Evolutionary conservation across 2,797 vertebrate species (phyloP), one percentile per base, ranked within the genome.

Genomic region (Enteromius viviparus): DNA sequence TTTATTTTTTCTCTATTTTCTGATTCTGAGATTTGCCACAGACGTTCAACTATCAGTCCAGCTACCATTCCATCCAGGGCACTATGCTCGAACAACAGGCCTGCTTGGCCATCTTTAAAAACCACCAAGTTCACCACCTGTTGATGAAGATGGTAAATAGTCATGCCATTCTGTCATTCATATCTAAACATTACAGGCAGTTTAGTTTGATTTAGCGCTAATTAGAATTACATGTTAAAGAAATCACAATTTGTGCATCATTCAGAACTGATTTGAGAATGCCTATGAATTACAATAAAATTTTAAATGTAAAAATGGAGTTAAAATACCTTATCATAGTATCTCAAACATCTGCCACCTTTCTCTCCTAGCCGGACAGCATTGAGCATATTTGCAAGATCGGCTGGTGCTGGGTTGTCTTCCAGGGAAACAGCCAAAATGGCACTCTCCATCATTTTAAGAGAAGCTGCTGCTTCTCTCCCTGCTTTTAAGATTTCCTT

Each of bases 31-130:
- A 95, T 83, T 77, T 89, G 83, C 87, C 93, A 95, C 34, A 95
- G 45, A 62, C 77, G 83, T 85, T 93, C 90, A 71, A 92, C 91
- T 51, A 96, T 87, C 85, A 95, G 93, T 26, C 92, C 92, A 60
- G 94, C 93, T 78, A 95, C 93, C 95, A 95, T 95, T 78, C 94
- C 94, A 85, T 95, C 94, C 85, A 95, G 89, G 15, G 93, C 93
- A 75, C 93, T 92, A 90, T 95, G 94, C 86, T 96, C 94, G 86
- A 95, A 94, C 89, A 95, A 49, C 89, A 95, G 89, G 65, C 95
- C 94, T 58, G 94, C 93, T n/a, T 92, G 91, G 85, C 89, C 84
- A 80, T 96, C 91, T 85, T 92, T 92, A 85, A 94, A 94, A 80
- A 95, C 93, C 88, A 94, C 94, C 86, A 94, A 80, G 86, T 94